phyloP scores from a whole-genome alignment of 2,797 vertebrate species.

The Molossus molossus region DNA sequence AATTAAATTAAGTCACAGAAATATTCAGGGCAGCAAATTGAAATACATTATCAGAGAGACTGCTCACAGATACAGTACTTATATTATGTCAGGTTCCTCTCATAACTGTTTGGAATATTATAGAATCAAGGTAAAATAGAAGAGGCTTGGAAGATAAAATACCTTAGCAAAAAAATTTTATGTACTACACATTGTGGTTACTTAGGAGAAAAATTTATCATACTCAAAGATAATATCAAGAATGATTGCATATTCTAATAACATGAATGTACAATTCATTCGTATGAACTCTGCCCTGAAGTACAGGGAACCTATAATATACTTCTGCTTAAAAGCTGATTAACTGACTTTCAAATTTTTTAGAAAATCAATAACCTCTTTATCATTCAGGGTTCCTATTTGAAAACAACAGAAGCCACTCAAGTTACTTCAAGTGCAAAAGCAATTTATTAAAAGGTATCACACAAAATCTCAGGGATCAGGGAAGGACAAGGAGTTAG shows the following conservation, averaged over 20 bases:
- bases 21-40: background rate
- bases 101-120: background rate
- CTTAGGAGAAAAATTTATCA: background rate
- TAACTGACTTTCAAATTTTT: background rate
- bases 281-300: background rate
- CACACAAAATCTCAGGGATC: background rate
- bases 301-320: background rate
- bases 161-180: background rate
- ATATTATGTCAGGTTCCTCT: background rate
- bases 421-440: background rate
- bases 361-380: background rate
- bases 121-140: background rate
- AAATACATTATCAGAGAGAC: background rate
- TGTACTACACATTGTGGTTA: background rate
- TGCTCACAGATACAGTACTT: background rate
- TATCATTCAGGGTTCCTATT: background rate
- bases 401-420: background rate
- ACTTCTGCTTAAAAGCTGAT: background rate
- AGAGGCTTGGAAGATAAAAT: background rate
- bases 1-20: background rate
- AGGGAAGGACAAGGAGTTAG: background rate
- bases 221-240: background rate
- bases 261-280: background rate
- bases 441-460: background rate
- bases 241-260: background rate